Conservation (phyloP, 2,113 vertebrate species). For the Pungitius pungitius region DNA sequence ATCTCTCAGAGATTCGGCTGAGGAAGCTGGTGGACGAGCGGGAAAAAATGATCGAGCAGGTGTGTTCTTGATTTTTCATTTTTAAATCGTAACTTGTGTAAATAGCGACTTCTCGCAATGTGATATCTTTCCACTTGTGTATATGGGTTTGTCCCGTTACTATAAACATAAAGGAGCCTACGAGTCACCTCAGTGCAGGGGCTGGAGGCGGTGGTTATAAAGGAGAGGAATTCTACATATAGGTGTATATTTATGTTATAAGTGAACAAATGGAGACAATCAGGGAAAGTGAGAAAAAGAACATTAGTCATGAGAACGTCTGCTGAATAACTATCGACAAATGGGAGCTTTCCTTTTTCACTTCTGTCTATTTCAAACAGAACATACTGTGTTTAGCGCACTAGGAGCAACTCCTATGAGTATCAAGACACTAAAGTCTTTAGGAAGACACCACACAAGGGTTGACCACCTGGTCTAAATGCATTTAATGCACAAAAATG, state of each 20-base stretch:
- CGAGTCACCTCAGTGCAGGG: no score
- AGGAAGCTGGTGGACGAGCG: conserved; percentile 93
- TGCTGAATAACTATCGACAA: neutral
- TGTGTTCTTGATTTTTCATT: conserved; percentile 59
- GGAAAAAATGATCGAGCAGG: conserved; percentile 93
- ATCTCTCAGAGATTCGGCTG: conserved; percentile 89
- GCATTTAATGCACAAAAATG: no score
- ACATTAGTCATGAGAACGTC: neutral
- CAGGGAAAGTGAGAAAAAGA: neutral
- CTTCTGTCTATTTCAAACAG: neutral
- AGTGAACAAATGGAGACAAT: neutral
- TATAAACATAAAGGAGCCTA: neutral
- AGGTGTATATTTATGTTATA: no score
- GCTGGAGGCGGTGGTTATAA: neutral
- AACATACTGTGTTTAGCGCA: neutral
- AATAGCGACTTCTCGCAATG: neutral
- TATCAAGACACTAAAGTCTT: no score
- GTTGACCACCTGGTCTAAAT: no score
- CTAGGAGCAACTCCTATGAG: no score
- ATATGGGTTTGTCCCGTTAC: neutral
- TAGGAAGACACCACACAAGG: no score
- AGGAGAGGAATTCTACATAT: neutral
- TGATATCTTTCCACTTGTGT: neutral
- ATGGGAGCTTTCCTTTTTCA: neutral
- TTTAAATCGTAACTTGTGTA: no score